phyloP scores from a whole-genome alignment of 2,797 vertebrate genomes.

The Hippopotamyrus pictus region DNA sequence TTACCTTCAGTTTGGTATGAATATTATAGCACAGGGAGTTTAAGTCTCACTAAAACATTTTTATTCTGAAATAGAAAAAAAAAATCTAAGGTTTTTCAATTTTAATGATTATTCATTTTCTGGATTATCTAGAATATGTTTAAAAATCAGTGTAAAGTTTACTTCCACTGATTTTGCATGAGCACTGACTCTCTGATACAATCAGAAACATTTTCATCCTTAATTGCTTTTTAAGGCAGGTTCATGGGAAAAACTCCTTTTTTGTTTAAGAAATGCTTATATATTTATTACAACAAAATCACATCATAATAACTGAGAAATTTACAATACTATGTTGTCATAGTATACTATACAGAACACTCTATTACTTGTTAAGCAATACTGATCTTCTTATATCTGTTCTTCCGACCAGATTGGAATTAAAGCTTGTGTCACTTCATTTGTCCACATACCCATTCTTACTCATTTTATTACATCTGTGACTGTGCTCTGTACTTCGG shows the following conservation, averaged over 20 bases:
- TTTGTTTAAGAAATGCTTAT: background rate
- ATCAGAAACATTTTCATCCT: background rate
- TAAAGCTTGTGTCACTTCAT: background rate
- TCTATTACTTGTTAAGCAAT: background rate
- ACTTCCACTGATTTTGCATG: background rate
- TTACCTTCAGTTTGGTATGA: background rate
- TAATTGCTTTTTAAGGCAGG: background rate
- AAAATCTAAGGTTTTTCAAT: background rate
- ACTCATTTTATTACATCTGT: background rate
- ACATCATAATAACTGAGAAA: background rate
- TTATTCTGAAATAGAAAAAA: background rate
- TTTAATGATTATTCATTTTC: background rate
- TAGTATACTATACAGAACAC: background rate
- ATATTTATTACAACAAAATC: background rate
- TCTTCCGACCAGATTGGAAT: background rate
- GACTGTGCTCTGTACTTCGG: background rate
- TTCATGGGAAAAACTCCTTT: background rate
- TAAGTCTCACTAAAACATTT: background rate
- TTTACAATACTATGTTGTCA: background rate
- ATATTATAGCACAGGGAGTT: background rate
- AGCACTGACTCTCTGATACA: background rate
- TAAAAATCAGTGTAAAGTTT: background rate
- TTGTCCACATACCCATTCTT: background rate
- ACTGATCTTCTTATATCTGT: background rate
- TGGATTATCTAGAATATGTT: background rate